Base-by-base conservation (phyloP, 2,113 vertebrate species). In the Syngnathus floridae region DNA sequence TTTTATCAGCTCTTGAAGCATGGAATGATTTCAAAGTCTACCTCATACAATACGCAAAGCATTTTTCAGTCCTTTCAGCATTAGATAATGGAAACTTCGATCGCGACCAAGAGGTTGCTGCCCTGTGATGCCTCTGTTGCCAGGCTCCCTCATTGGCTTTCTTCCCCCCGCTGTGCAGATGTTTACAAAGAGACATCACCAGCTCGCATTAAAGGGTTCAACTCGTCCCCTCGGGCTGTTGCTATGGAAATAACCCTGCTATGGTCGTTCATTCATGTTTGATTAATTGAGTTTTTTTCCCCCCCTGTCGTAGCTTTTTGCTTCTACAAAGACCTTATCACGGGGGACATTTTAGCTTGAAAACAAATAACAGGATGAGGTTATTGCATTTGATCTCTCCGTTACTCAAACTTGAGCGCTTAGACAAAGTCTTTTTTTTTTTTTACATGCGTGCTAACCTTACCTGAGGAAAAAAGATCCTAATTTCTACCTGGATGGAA, bases 221-320 rank as follows among this genome's bases (percentile, higher is more conserved):
- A 84, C 82, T 89, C 85, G 78, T 89, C 83, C 86, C 86, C 87
- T 83, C 68, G 60, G 85, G 88, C 88, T 83, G 88, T 90, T 89
- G 86, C 88, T 86, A 89, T 90, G 89, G 89, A 89, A 89, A 90
- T 90, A 88, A 88, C 84, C 84, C 86, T 70, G 82, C 82, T 75
- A 82, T 70, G 78, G 78, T 83, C 78, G 76, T 76, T 88, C 84
- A 88, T 88, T 90, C 86, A 86, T 88, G 81, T 88, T 90, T 89
- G 87, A 88, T 90, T 89, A 88, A 90, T 90, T 88, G 84, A 86
- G 82, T 88, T 88, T 85, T 82, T 60, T 41, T 21, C 4, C 19
- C 43, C 43, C 35, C 69, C 68, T 80, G 63, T 80, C 73, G 74
- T 38, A 83, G 77, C 73, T 69, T 67, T 56, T 71, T 84, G 70